Percentiles rank a stretch among this genome's conserved stretches.
Conservation (phyloP, 2,113 vertebrate species). For the Zeus faber region DNA sequence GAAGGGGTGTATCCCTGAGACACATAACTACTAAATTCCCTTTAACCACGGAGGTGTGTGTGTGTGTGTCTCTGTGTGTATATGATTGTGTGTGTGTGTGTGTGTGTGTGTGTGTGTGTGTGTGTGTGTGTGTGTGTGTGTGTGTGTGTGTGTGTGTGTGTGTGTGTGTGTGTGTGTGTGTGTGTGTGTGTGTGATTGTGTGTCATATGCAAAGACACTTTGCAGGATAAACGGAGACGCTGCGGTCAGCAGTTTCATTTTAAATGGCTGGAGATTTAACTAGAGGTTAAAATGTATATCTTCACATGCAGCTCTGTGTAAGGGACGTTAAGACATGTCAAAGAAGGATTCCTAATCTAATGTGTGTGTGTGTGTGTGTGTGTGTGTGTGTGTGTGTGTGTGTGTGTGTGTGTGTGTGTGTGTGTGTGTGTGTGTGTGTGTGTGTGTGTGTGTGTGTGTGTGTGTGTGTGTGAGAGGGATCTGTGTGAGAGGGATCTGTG, state of each 20-base stretch:
- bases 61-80: neutral
- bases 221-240: too few species aligned
- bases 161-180: slow-evolving; percentile 2
- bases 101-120: neutral
- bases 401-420: slow-evolving; percentile 8
- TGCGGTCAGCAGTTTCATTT: too few species aligned
- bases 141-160: slow-evolving; percentile 1
- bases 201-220: too few species aligned
- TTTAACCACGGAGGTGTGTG: slow-evolving; percentile 24
- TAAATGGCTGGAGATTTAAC: too few species aligned
- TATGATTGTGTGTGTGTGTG: neutral
- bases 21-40: slow-evolving; percentile 32
- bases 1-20: slow-evolving; percentile 52
- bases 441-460: slow-evolving; percentile 27
- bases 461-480: slow-evolving; percentile 1
- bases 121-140: slow-evolving; percentile 4
- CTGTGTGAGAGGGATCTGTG: neutral
- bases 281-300: too few species aligned
- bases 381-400: neutral
- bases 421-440: slow-evolving; percentile 5
- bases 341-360: too few species aligned
- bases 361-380: slow-evolving; percentile 4
- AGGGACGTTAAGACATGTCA: too few species aligned
- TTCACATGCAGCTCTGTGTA: too few species aligned
- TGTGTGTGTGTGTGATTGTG: slow-evolving; percentile 9